phyloP scores from a whole-genome alignment of 2,113 vertebrate species.

The Lagopus muta region DNA sequence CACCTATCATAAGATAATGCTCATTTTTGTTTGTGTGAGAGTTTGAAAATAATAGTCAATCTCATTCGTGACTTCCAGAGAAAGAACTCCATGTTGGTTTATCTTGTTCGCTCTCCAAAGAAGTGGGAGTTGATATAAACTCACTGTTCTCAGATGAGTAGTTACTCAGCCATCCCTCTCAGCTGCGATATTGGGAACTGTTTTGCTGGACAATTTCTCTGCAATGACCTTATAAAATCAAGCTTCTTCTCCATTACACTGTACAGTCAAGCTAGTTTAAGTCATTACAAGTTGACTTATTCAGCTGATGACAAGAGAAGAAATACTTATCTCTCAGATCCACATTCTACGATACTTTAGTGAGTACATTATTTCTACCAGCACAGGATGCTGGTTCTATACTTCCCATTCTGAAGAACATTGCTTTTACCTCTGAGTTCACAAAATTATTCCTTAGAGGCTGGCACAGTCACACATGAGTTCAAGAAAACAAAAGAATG shows the following conservation, averaged over 20 bases:
- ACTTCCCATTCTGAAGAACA: not conserved
- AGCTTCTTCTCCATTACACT: not conserved
- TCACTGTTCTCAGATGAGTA: too few species aligned
- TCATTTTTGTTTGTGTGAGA: not conserved
- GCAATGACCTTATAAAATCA: not conserved
- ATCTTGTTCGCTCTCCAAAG: not conserved
- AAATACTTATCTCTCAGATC: not conserved
- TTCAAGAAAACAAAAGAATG: not conserved
- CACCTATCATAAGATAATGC: not conserved
- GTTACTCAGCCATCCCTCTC: not conserved
- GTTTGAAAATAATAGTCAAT: not conserved
- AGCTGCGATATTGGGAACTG: not conserved
- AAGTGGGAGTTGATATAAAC: not conserved
- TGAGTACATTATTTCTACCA: not conserved
- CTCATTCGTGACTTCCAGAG: not conserved
- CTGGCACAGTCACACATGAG: not conserved
- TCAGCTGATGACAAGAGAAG: not conserved
- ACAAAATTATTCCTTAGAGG: not conserved
- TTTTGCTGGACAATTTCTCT: not conserved
- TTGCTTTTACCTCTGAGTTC: not conserved
- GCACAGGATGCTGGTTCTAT: not conserved
- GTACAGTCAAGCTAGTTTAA: not conserved
- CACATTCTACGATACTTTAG: not conserved
- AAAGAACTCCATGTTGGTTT: not conserved
- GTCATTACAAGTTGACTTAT: not conserved